Percentiles rank a stretch among this genome's conserved stretches.
These are phyloP conservation scores for Tangachromis dhanisi DNA, from an alignment of 2,113 vertebrate genomes.

Conservation along the genomic window DNA sequence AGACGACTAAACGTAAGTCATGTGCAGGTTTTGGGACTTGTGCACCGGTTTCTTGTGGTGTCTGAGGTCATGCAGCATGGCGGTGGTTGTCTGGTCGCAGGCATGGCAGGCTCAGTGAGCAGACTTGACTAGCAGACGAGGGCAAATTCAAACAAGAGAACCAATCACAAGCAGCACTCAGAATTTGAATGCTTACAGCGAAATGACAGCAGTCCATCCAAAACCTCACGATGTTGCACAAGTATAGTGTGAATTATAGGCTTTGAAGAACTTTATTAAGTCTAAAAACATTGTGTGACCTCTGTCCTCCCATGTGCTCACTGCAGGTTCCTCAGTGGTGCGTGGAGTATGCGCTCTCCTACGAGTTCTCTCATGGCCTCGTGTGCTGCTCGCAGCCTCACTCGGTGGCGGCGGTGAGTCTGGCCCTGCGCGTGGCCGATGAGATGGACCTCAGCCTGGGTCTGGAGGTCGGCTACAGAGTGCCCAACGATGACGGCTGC, in stretches of 20 bases:
- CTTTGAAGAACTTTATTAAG: not conserved
- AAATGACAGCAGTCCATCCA: not conserved
- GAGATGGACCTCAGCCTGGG: slow-evolving; percentile 97
- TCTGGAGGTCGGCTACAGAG: slow-evolving; percentile 89
- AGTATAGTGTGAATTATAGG: not conserved
- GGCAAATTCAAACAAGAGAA: not conserved
- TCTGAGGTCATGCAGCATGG: not conserved
- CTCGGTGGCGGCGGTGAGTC: slow-evolving; percentile 80
- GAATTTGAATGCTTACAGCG: not conserved
- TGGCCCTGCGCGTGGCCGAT: slow-evolving; percentile 86
- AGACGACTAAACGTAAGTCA: not conserved
- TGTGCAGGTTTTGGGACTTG: not conserved
- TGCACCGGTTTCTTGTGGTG: not conserved
- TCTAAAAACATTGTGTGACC: not conserved
- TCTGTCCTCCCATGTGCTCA: not conserved
- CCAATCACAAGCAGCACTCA: not conserved
- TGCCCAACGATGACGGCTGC: slow-evolving; percentile 89
- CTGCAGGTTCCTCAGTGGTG: slow-evolving; percentile 96
- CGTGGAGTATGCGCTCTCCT: slow-evolving; percentile 83
- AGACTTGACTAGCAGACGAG: not conserved
- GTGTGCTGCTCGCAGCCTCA: slow-evolving; percentile 88
- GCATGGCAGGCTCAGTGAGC: not conserved
- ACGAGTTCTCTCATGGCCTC: slow-evolving; percentile 78
- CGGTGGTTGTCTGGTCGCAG: not conserved
- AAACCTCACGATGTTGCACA: not conserved